Conservation (phyloP, 2,888 invertebrate species). For the Tiliacea aurago region DNA sequence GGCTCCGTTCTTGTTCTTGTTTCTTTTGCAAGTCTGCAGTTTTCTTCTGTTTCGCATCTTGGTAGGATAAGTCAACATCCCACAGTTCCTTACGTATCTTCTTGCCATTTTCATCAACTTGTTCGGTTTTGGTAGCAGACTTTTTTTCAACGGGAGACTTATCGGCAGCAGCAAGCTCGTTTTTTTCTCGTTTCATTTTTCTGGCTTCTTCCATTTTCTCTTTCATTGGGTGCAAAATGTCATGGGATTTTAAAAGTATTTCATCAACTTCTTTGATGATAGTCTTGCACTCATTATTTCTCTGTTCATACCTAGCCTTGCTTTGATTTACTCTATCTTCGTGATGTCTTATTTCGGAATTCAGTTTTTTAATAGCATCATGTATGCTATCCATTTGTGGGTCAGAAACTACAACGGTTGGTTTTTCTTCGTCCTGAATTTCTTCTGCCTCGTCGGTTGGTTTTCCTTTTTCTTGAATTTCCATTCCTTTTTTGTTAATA, state of each 20-base stretch:
- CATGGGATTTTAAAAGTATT: conserved; percentile 81
- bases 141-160: conserved; percentile 7
- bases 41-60: conserved; percentile 71
- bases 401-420: conserved; percentile 69
- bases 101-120: conserved; percentile 52
- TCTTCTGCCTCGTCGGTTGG: conserved; percentile 15
- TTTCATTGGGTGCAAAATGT: conserved; percentile 79
- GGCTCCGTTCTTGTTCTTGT: conserved; percentile 77
- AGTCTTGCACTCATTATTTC: conserved; percentile 82
- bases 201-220: conserved; percentile 26
- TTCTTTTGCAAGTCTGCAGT: conserved; percentile 72
- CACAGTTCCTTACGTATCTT: conserved; percentile 77
- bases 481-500: conserved; percentile 48
- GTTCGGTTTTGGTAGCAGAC: background rate
- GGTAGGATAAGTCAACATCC: conserved; percentile 75
- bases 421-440: conserved; percentile 23
- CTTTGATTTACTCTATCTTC: conserved; percentile 83
- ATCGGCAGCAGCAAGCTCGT: conserved; percentile 11
- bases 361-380: conserved; percentile 80
- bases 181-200: conserved; percentile 40
- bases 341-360: conserved; percentile 81
- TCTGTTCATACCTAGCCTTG: conserved; percentile 78
- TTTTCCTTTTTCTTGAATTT: conserved; percentile 24
- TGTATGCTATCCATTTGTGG: conserved; percentile 84
- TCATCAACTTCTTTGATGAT: conserved; percentile 86